Percentiles rank a stretch among this genome's conserved stretches.
phyloP scores from a whole-genome alignment of 1,140 invertebrate genomes.

The Hormaphis cornu region DNA sequence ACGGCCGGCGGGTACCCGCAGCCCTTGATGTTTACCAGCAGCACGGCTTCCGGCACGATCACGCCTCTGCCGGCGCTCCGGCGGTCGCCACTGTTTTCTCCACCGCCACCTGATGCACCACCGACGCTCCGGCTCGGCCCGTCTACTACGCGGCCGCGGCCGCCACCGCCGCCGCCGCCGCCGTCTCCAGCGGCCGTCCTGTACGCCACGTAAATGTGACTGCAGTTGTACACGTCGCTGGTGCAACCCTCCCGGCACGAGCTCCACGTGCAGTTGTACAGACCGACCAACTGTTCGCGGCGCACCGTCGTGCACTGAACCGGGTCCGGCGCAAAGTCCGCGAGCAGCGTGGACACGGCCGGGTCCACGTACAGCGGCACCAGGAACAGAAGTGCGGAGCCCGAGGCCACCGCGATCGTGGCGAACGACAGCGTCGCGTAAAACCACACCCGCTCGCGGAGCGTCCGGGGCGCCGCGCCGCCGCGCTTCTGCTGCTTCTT shows the following conservation, averaged over 20 bases:
- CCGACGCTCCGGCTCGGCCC: slow-evolving; percentile 48
- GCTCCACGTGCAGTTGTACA: slow-evolving; percentile 77
- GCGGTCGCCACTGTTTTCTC: not conserved
- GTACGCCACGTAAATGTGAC: slow-evolving; percentile 75
- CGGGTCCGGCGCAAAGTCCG: slow-evolving; percentile 68
- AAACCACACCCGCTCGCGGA: slow-evolving; percentile 63
- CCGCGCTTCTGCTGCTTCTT: slow-evolving; percentile 45
- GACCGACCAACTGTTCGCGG: slow-evolving; percentile 61
- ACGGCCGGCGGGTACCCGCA: slow-evolving; percentile 81
- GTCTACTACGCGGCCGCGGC: not conserved
- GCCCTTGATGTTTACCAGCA: slow-evolving; percentile 70
- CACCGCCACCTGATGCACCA: slow-evolving; percentile 38
- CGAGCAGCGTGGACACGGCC: slow-evolving; percentile 74
- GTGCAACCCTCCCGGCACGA: slow-evolving; percentile 81
- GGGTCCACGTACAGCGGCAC: slow-evolving; percentile 83
- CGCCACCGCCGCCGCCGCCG: not conserved
- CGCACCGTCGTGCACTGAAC: slow-evolving; percentile 66
- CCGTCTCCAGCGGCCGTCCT: not conserved
- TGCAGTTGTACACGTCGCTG: slow-evolving; percentile 74
- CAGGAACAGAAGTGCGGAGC: slow-evolving; percentile 71
- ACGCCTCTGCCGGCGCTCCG: not conserved
- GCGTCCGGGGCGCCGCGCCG: slow-evolving; percentile 54
- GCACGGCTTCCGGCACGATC: slow-evolving; percentile 49
- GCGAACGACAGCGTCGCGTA: slow-evolving; percentile 70
- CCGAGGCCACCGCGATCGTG: slow-evolving; percentile 65